phyloP scores from a whole-genome alignment of 2,888 invertebrate species.

The Pteria penguin region DNA sequence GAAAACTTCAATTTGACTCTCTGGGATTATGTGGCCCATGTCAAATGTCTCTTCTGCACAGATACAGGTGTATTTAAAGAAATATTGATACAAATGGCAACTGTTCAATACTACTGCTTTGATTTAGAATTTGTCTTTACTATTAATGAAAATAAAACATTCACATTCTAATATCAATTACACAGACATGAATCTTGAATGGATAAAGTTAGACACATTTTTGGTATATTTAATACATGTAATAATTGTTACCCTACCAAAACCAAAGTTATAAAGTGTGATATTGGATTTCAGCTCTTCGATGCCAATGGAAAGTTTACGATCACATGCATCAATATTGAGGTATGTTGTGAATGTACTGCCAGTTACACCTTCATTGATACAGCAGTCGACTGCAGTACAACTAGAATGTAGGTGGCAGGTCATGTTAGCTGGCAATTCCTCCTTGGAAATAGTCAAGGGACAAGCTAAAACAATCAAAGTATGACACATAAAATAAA shows the following conservation, averaged over 20 bases:
- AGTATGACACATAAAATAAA: neutral
- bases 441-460: neutral
- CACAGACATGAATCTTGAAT: too few species aligned
- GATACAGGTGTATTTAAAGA: too few species aligned
- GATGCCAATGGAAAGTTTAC: conserved; percentile 22
- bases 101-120: too few species aligned
- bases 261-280: conserved; percentile 29
- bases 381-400: conserved; percentile 8
- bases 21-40: too few species aligned
- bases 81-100: too few species aligned
- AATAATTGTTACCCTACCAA: conserved; percentile 18
- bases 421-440: conserved; percentile 8
- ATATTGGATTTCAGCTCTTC: conserved; percentile 15
- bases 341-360: conserved; percentile 12
- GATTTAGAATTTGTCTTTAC: too few species aligned
- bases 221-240: too few species aligned
- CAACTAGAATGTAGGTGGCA: conserved; percentile 8
- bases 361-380: conserved; percentile 1
- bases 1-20: too few species aligned
- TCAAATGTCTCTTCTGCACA: too few species aligned
- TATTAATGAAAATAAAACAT: too few species aligned
- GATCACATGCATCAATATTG: conserved; percentile 19
- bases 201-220: too few species aligned
- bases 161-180: too few species aligned
- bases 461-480: conserved; percentile 25